Conservation (phyloP, 2,888 invertebrate species). For the Leucophora obtusa region DNA sequence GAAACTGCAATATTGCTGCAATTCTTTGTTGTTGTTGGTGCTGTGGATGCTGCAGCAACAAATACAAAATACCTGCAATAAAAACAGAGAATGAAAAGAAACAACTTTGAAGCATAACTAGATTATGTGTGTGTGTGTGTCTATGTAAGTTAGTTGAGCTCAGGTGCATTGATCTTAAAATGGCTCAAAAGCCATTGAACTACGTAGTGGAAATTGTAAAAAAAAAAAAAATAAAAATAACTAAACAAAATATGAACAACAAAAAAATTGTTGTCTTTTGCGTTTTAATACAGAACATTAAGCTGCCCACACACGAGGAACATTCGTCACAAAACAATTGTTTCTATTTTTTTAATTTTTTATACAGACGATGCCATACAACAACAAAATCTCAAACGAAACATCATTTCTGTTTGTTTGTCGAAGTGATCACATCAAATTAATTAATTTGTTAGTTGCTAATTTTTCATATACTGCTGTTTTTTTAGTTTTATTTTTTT, state of each 20-base stretch:
- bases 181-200: conserved; percentile 77
- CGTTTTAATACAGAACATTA: conserved; percentile 47
- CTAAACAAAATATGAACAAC: conserved; percentile 30
- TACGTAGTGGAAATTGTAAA: conserved; percentile 65
- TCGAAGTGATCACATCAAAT: too few relatives aligned
- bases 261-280: conserved; percentile 51
- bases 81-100: conserved; percentile 2
- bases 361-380: too few relatives aligned
- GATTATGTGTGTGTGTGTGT: conserved; percentile 41
- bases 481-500: too few relatives aligned
- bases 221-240: conserved; percentile 18
- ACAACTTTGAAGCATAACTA: conserved; percentile 41
- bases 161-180: conserved; percentile 77
- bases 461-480: too few relatives aligned
- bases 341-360: too few relatives aligned
- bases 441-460: too few relatives aligned
- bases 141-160: conserved; percentile 57
- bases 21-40: conserved; percentile 30
- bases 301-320: too few relatives aligned
- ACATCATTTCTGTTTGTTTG: too few relatives aligned
- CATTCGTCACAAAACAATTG: too few relatives aligned
- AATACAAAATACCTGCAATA: conserved; percentile 34
- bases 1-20: conserved; percentile 36
- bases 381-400: too few relatives aligned
- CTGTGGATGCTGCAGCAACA: conserved; percentile 29